phyloP scores from a whole-genome alignment of 2,113 vertebrate species.

The Campylorhamphus procurvoides region DNA sequence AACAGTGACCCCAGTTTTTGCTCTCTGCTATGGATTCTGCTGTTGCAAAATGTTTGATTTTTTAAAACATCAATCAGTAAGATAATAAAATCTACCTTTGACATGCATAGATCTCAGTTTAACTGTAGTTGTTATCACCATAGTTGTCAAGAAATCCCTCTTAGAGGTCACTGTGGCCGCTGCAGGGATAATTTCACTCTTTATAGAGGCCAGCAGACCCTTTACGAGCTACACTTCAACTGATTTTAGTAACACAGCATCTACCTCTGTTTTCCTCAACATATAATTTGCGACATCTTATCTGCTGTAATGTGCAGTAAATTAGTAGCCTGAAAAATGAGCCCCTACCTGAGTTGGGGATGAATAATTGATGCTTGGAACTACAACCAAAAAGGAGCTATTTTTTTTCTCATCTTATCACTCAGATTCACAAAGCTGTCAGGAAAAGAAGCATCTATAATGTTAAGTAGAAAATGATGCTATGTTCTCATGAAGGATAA shows the following conservation, averaged over 20 bases:
- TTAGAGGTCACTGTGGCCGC: not conserved
- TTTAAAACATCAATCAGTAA: not conserved
- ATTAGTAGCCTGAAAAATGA: not conserved
- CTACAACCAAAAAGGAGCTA: not conserved
- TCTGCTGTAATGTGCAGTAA: not conserved
- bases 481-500: not conserved
- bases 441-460: not conserved
- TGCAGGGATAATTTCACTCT: not conserved
- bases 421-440: not conserved
- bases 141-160: not conserved
- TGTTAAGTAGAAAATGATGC: not conserved
- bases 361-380: not conserved
- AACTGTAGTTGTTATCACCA: not conserved
- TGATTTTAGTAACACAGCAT: not conserved
- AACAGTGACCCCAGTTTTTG: not conserved
- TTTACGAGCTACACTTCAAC: not conserved
- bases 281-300: not conserved
- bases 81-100: not conserved
- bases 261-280: not conserved
- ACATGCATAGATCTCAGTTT: not conserved
- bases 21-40: not conserved
- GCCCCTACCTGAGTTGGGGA: not conserved
- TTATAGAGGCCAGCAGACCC: not conserved
- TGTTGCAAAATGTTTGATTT: not conserved
- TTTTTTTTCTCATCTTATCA: not conserved